A percentile compares a stretch with the other conserved stretches of the same genome.
Conservation (phyloP, 1,140 invertebrate genomes). For the Oryzaephilus surinamensis region DNA sequence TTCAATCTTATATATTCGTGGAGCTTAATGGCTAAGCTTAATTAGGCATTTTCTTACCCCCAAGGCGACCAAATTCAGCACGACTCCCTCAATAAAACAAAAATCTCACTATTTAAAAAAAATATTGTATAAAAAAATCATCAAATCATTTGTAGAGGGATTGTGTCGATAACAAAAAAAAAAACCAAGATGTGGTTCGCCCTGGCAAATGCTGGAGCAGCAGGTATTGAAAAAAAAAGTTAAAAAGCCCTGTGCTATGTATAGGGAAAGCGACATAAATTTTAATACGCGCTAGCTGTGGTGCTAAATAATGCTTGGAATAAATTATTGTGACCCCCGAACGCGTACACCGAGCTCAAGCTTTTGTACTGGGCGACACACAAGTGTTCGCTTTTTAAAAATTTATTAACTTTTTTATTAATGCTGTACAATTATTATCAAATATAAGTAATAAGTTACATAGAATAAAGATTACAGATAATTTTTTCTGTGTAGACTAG, state of each 20-base stretch:
- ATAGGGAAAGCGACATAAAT: conserved; percentile 4
- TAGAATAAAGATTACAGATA: too few relatives aligned
- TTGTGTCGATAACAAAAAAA: too few relatives aligned
- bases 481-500: too few relatives aligned
- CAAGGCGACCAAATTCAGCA: conserved; percentile 23
- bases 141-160: too few relatives aligned
- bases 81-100: conserved; percentile 16
- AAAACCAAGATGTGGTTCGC: conserved; percentile 28
- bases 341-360: conserved; percentile 19
- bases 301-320: not conserved
- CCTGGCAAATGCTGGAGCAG: conserved; percentile 37
- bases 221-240: conserved; percentile 13
- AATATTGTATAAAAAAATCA: too few relatives aligned
- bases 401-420: conserved; percentile 7
- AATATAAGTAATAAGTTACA: conserved; percentile 11
- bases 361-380: conserved; percentile 21
- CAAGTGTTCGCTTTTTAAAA: conserved; percentile 6
- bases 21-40: too few relatives aligned
- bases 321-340: not conserved
- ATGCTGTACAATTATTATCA: conserved; percentile 18
- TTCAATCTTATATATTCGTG: too few relatives aligned
- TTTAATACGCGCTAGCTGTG: not conserved
- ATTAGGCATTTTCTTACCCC: conserved; percentile 29
- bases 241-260: conserved; percentile 22
- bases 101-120: conserved; percentile 8